Evolutionary conservation across 2,113 vertebrate species (phyloP).

Genomic region (Marmota flaviventris): DNA sequence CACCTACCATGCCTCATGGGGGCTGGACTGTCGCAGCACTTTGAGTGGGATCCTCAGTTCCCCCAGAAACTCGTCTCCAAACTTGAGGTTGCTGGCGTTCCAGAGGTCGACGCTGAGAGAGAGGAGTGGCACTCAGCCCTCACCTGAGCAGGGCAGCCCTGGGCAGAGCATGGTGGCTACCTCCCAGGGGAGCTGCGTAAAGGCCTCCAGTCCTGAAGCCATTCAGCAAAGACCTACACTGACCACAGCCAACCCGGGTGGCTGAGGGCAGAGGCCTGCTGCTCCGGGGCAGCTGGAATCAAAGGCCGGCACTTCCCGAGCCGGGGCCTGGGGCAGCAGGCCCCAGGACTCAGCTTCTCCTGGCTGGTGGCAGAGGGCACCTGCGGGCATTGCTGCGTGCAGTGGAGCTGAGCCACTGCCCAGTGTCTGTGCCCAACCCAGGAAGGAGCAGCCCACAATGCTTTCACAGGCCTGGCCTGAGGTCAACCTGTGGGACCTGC

Average conservation of each 20-base stretch:
- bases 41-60: slow-evolving; percentile 95
- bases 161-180: not conserved
- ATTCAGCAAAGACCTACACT: not conserved
- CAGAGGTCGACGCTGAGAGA: slow-evolving; percentile 95
- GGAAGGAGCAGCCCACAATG: too few species aligned
- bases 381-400: not conserved
- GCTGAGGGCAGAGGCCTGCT: not conserved
- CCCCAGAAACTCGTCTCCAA: slow-evolving; percentile 98
- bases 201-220: too few species aligned
- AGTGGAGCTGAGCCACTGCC: not conserved
- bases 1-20: slow-evolving; percentile 95
- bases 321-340: not conserved
- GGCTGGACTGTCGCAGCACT: slow-evolving; percentile 93
- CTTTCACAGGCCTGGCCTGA: too few species aligned
- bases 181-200: not conserved
- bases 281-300: too few species aligned
- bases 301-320: not conserved
- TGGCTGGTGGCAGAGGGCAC: not conserved
- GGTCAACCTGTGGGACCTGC: not conserved
- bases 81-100: slow-evolving; percentile 99
- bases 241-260: too few species aligned
- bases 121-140: not conserved
- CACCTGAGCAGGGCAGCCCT: not conserved
- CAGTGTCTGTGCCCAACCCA: too few species aligned
- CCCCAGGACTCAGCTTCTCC: not conserved